Evolutionary conservation across 2,113 vertebrate species (phyloP), one percentile per base, ranked within the genome.

Genomic region (Ondatra zibethicus): DNA sequence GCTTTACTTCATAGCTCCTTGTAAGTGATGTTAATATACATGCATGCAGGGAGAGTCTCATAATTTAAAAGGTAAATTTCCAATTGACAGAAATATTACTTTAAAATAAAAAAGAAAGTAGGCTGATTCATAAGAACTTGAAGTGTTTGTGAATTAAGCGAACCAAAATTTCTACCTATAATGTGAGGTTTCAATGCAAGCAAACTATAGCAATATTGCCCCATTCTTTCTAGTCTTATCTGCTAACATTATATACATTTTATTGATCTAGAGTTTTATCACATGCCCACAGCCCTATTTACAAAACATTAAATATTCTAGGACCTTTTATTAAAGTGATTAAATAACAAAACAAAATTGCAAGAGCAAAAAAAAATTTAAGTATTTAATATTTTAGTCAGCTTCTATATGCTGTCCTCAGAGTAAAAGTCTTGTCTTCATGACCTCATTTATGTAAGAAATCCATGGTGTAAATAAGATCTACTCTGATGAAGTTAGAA

Each of bases 361-460:
- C 27, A 47, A 7, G 4, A 58, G 27, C 7, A 29, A 8, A 12
- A 73, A 33, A 88, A 55, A 23, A 14, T 10, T 29, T 42, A 42
- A 73, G 50, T 2, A 52, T 31, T 27, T 86, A 61, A n/a, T 76
- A 16, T 47, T 89, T 88, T 31, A 61, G 25, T 16, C 86, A 84
- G 31, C 1, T 63, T 25, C 65, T 47, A 13, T 23, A 81, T 1
- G 6, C 5, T 63, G 16, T 1, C 1, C 42, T 7, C 1, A 0
- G 27, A 45, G 39, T 72, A 65, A 84, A 87, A 10, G 23, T 33
- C 77, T 73, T 52, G 31, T 7, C 36, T 1, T 4, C 5, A 68
- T 14, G 73, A 23, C 21, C 25, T 47, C 4, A 0, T 33, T 52
- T 27, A 92, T n/a, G 58, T 58, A 66, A 73, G 82, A 94, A 80